Percentiles rank a stretch among this genome's conserved stretches.
phyloP scores from a whole-genome alignment of 2,797 vertebrate species.

The Artibeus jamaicensis region DNA sequence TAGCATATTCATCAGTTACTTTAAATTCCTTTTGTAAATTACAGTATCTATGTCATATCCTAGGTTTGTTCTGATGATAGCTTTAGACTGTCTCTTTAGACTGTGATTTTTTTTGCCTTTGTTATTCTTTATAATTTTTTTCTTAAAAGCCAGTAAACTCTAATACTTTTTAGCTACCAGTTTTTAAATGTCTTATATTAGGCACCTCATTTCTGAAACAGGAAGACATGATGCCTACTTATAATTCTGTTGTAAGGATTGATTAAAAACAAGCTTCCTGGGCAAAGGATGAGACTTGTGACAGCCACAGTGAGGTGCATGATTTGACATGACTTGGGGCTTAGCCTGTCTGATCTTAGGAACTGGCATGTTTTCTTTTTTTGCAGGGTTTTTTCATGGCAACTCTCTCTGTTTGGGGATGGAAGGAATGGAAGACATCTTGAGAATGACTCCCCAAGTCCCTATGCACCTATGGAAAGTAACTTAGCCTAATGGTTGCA shows the following conservation, averaged over 20 bases:
- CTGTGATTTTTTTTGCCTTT: neutral
- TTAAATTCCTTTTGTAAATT: neutral
- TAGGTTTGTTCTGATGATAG: neutral
- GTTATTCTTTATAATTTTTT: neutral
- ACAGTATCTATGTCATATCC: neutral
- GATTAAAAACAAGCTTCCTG: neutral
- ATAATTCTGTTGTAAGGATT: neutral
- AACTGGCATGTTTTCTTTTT: neutral
- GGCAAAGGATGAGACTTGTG: neutral
- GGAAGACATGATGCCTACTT: neutral
- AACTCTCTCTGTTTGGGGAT: neutral
- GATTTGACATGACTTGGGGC: neutral
- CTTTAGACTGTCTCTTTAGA: neutral
- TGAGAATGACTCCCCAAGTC: neutral
- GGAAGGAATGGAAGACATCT: neutral
- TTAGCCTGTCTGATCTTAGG: neutral
- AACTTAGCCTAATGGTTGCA: neutral
- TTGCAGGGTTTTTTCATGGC: neutral
- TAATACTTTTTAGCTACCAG: neutral
- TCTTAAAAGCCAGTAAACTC: neutral
- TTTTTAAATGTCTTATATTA: neutral
- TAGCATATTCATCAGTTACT: neutral
- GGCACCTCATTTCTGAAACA: neutral
- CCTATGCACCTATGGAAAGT: neutral
- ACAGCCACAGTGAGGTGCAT: neutral